A percentile compares a stretch with the other conserved stretches of the same genome.
These are phyloP conservation scores for Magallana nippona DNA, from an alignment of 2,888 invertebrate species.

Conservation along the genomic window DNA sequence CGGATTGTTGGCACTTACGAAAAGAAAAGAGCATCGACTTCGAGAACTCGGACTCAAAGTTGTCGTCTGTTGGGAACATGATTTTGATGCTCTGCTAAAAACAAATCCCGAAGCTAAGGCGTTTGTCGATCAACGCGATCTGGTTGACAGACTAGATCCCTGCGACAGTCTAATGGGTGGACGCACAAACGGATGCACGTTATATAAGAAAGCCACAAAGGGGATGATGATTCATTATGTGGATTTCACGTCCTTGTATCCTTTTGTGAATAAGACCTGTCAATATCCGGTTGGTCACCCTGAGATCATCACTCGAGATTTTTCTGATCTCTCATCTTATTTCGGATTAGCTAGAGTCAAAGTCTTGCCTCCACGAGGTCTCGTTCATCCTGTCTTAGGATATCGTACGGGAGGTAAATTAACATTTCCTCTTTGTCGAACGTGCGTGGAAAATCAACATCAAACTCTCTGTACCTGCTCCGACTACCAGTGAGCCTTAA, in stretches of 20 bases:
- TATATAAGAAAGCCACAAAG: no score
- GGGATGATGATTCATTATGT: no score
- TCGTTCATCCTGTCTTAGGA: conserved; percentile 58
- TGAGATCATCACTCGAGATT: conserved; percentile 55
- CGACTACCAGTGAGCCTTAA: conserved; percentile 23
- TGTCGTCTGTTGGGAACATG: no score
- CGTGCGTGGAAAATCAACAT: conserved; percentile 35
- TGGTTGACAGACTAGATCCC: no score
- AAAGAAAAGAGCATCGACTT: not conserved
- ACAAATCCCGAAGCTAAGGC: no score
- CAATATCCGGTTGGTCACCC: no score
- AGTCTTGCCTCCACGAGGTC: conserved; percentile 59
- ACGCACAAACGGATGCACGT: no score
- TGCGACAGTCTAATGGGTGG: no score
- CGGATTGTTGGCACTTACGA: not conserved
- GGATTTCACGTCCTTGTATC: no score
- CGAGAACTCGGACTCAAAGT: conserved; percentile 10
- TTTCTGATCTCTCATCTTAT: conserved; percentile 52
- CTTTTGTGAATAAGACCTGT: no score
- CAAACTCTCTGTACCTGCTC: conserved; percentile 3
- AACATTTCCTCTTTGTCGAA: conserved; percentile 41
- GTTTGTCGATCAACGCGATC: no score
- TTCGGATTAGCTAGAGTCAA: conserved; percentile 62
- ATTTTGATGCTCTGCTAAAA: no score
- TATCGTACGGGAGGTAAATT: conserved; percentile 36